phyloP scores from a whole-genome alignment of 2,797 vertebrate species.

The Tachyglossus aculeatus region DNA sequence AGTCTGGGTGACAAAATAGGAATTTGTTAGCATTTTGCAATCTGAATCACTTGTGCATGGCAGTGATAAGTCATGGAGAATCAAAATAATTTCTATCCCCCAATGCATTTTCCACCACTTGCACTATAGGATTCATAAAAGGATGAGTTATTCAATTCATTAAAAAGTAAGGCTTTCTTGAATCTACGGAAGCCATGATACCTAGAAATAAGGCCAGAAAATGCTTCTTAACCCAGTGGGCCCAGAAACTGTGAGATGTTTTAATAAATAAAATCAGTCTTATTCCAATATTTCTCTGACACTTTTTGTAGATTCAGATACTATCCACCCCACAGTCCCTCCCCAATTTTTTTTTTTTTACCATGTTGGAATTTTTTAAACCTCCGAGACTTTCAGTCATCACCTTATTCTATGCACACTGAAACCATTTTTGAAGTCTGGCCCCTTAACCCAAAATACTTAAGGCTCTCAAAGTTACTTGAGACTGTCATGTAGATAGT shows the following conservation, averaged over 20 bases:
- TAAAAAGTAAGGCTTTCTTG: conserved; percentile 38
- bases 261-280: conserved; percentile 37
- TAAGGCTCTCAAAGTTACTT: conserved; percentile 48
- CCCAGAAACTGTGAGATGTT: conserved; percentile 54
- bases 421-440: conserved; percentile 15
- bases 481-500: conserved; percentile 18
- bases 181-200: conserved; percentile 33
- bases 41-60: conserved; percentile 60
- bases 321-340: conserved; percentile 27
- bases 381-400: conserved; percentile 9
- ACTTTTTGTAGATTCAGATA: conserved; percentile 32
- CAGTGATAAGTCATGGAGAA: conserved; percentile 26
- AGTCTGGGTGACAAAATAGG: conserved; percentile 60
- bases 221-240: conserved; percentile 53
- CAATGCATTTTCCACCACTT: conserved; percentile 67
- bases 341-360: not conserved
- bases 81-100: conserved; percentile 26
- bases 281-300: conserved; percentile 3
- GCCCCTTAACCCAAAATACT: not conserved
- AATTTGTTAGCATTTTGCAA: conserved; percentile 58
- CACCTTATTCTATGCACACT: conserved; percentile 20
- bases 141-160: conserved; percentile 60
- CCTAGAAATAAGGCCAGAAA: conserved; percentile 16
- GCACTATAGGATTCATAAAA: conserved; percentile 75
- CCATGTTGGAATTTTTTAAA: not conserved